Evolutionary conservation across 2,797 vertebrate species (phyloP).

Genomic region (Ataeniobius toweri): DNA sequence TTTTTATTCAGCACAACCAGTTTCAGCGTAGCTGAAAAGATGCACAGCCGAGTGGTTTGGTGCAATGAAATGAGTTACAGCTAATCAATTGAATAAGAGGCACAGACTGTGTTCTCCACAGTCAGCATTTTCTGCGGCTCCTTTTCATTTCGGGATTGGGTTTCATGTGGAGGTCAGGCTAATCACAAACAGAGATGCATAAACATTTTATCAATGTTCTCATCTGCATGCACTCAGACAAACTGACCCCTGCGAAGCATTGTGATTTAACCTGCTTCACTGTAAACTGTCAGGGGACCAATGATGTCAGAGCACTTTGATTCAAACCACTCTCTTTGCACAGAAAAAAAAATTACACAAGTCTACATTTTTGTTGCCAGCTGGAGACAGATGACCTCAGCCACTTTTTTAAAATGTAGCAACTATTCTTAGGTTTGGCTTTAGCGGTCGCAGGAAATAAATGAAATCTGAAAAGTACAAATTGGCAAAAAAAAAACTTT

Average conservation of each 20-base stretch:
- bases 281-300: conserved; percentile 25
- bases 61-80: conserved; percentile 71
- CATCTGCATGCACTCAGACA: conserved; percentile 30
- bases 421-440: not conserved
- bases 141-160: conserved; percentile 74
- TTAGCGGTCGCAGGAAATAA: conserved; percentile 2
- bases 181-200: conserved; percentile 52
- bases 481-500: conserved; percentile 15
- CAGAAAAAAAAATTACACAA: conserved; percentile 26
- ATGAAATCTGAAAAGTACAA: conserved; percentile 29
- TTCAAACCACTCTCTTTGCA: conserved; percentile 23
- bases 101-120: conserved; percentile 41
- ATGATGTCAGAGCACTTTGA: conserved; percentile 19
- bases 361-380: conserved; percentile 13
- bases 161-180: conserved; percentile 76
- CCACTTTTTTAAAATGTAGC: not conserved
- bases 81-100: conserved; percentile 71
- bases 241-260: conserved; percentile 39
- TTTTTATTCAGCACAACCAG: conserved; percentile 53
- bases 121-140: conserved; percentile 72
- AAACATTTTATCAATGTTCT: conserved; percentile 26
- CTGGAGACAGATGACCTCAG: conserved; percentile 10
- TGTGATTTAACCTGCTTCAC: conserved; percentile 40
- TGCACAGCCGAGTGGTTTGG: conserved; percentile 54
- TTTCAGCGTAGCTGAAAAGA: conserved; percentile 67